Conservation (phyloP, 2,797 vertebrate species). For the Melanitta fusca region DNA sequence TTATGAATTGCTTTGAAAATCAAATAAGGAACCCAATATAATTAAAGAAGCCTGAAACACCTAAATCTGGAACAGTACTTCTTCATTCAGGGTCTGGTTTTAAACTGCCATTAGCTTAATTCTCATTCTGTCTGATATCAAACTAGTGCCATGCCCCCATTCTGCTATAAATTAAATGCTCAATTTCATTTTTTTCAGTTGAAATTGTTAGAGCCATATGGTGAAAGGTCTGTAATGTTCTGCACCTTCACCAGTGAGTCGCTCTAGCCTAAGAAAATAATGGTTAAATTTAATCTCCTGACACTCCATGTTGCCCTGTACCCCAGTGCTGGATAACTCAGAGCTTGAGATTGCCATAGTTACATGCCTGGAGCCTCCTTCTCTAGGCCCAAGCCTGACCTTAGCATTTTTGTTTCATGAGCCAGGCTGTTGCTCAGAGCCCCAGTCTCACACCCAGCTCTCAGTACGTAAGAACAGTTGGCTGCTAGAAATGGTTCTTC, state of each 20-base stretch:
- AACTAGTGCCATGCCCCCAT: neutral
- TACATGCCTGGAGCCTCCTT: neutral
- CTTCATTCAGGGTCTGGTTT: neutral
- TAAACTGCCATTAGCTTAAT: neutral
- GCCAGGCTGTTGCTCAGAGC: neutral
- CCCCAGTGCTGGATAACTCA: neutral
- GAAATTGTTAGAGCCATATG: neutral
- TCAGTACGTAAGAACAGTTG: neutral
- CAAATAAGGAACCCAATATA: neutral
- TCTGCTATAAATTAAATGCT: neutral
- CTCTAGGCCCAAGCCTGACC: neutral
- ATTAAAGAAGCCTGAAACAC: neutral
- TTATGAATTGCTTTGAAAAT: neutral
- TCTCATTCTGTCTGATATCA: neutral
- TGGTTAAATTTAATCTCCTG: neutral
- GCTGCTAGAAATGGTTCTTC: neutral
- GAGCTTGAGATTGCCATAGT: neutral
- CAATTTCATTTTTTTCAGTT: neutral
- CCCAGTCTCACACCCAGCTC: neutral
- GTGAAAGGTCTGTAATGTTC: neutral
- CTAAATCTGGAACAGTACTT: neutral
- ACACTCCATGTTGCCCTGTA: neutral
- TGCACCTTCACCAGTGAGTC: neutral
- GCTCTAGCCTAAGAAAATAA: neutral
- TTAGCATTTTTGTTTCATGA: neutral